Evolutionary conservation across 2,797 vertebrate genomes (phyloP).

Genomic region (Apogon talboti): DNA sequence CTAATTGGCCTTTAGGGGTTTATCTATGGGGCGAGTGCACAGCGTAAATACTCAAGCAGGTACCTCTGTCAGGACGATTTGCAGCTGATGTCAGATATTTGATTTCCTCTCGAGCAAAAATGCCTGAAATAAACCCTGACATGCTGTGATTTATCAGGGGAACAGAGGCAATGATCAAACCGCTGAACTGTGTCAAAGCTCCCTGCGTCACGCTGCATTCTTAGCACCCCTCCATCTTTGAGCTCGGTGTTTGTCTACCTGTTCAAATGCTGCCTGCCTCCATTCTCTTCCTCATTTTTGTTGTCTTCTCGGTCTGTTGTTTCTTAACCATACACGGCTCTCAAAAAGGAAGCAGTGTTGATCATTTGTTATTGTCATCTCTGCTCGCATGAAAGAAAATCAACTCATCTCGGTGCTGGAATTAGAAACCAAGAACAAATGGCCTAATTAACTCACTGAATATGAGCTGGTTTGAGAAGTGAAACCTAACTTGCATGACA

Average conservation of each 20-base stretch:
- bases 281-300: neutral
- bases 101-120: conserved; percentile 8
- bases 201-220: conserved; percentile 10
- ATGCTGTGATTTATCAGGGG: neutral
- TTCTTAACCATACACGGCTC: neutral
- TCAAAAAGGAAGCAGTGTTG: neutral
- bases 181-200: neutral
- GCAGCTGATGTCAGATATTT: conserved; percentile 8
- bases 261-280: conserved; percentile 9
- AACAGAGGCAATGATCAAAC: conserved; percentile 36
- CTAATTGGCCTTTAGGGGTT: conserved; percentile 67
- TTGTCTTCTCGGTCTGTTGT: neutral
- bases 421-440: conserved; percentile 24
- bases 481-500: conserved; percentile 7
- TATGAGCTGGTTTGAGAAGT: neutral
- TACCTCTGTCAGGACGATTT: conserved; percentile 1
- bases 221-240: neutral
- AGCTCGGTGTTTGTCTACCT: neutral
- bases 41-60: conserved; percentile 15
- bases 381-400: conserved; percentile 7
- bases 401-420: conserved; percentile 3
- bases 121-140: conserved; percentile 38
- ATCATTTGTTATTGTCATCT: neutral
- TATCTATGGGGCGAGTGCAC: neutral
- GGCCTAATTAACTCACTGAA: conserved; percentile 16